Conservation (phyloP, 2,888 invertebrate genomes). For the Trileptium ribeirensis region DNA sequence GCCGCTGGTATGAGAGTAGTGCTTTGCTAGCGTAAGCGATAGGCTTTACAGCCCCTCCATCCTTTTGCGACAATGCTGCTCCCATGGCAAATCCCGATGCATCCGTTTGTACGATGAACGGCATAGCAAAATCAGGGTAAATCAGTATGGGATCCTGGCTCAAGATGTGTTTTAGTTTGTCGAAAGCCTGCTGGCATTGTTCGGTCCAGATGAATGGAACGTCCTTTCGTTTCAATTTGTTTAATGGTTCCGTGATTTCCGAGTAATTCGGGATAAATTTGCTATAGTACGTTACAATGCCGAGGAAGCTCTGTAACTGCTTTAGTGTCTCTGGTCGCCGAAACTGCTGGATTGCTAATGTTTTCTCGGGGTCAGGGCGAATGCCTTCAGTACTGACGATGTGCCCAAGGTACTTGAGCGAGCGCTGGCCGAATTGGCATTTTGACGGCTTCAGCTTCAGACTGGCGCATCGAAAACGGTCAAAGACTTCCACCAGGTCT, state of each 20-base stretch:
- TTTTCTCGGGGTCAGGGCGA: conserved; percentile 25
- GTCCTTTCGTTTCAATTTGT: conserved; percentile 34
- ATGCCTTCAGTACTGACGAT: conserved; percentile 22
- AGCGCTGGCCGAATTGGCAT: conserved; percentile 22
- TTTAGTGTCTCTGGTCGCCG: conserved; percentile 29
- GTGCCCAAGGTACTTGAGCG: conserved; percentile 28
- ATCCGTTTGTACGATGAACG: conserved; percentile 37
- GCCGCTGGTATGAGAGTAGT: conserved; percentile 32
- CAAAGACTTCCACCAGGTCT: conserved; percentile 28
- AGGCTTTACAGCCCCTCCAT: conserved; percentile 29
- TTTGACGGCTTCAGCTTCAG: conserved; percentile 34
- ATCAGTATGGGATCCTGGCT: conserved; percentile 30
- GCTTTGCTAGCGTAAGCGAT: conserved; percentile 40
- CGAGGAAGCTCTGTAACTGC: conserved; percentile 35
- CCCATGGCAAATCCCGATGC: conserved; percentile 40
- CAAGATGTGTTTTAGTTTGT: conserved; percentile 23
- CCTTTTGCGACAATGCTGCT: conserved; percentile 37
- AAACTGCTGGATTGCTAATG: conserved; percentile 26
- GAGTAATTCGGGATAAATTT: conserved; percentile 31
- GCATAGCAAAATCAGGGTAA: conserved; percentile 31
- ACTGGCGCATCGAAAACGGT: conserved; percentile 17
- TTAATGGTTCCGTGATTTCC: conserved; percentile 31
- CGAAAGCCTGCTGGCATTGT: conserved; percentile 26
- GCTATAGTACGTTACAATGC: conserved; percentile 34
- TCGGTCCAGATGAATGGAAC: conserved; percentile 31